A percentile compares a stretch with the other conserved stretches of the same genome.
Conservation (phyloP, 2,113 vertebrate species). For the Salvelinus sp. region DNA sequence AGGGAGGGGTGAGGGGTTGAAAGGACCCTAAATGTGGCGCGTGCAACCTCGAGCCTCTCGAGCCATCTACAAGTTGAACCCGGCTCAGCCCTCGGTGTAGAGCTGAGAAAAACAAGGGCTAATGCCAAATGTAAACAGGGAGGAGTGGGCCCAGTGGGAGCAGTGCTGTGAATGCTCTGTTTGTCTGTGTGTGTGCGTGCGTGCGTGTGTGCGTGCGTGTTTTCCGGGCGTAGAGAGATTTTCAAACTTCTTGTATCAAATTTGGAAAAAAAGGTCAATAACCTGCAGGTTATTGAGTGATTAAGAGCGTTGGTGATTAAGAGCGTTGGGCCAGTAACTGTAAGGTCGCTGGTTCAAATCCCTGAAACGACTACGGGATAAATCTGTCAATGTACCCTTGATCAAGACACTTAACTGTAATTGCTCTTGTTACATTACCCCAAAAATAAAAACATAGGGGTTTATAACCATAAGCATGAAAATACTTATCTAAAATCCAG, state of each 20-base stretch:
- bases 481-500: background rate
- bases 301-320: no score
- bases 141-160: constrained; percentile 6
- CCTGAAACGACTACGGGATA: no score
- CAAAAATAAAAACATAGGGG: background rate
- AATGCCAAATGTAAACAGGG: constrained; percentile 18
- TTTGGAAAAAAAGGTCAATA: background rate
- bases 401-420: no score
- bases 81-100: background rate
- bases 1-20: background rate
- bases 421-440: background rate
- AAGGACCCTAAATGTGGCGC: background rate
- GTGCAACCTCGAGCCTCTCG: background rate
- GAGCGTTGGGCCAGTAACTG: no score
- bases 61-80: background rate
- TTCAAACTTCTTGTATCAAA: background rate
- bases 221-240: background rate
- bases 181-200: background rate
- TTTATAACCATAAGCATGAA: background rate
- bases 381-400: no score
- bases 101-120: constrained; percentile 12
- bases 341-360: no score
- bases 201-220: background rate
- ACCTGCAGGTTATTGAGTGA: background rate
- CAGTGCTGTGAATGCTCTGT: background rate